Evolutionary conservation across 2,888 invertebrate genomes (phyloP), one percentile per base, ranked within the genome.

Genomic region (Mesoligia furuncula): DNA sequence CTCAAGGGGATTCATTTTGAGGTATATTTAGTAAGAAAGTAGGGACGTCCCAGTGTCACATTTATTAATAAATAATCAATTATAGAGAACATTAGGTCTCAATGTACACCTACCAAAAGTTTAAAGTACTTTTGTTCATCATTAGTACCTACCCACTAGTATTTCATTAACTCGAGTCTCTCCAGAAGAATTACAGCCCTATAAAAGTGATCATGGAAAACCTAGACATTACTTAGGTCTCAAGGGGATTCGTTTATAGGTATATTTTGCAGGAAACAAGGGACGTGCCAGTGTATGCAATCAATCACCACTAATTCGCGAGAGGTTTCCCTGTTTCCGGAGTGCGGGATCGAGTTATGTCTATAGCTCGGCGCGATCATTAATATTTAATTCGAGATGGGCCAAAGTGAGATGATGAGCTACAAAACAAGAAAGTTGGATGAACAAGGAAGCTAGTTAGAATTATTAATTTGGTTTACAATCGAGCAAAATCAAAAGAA

Each of bases 301-400:
- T 77, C 65, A 76, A 65, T 77, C 57, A 77, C 65, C 45, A 76
- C n/a, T 42, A 77, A 75, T 77, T 65, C 65, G 24, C 6, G n/a
- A 65, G 65, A 77, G 65, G 24, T 17, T 65, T 9, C 75, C 24
- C 64, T 54, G 8, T 39, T 64, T 64, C 36, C 62, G 31, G 2
- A 54, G 42, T 77, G n/a, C 17, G 45, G 54, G n/a, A 54, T 17
- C 15, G 5, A n/a, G 13, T 27, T 54, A 7, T 64, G 42, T 36
- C 54, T 36, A 57, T 31, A 77, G 20, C n/a, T 42, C 9, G n/a
- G 13, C 0, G 54, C 15, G 31, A 57, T 36, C 51, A 64, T 77
- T 77, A 36, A 57, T 76, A 65, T 62, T 48, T 65, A 36, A 39
- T 66, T 17, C 51, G 17, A 51, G 5, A 17, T 75, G 24, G 17